Conservation (phyloP, 2,888 invertebrate genomes). For the Sinodicranocentrus sp. region DNA sequence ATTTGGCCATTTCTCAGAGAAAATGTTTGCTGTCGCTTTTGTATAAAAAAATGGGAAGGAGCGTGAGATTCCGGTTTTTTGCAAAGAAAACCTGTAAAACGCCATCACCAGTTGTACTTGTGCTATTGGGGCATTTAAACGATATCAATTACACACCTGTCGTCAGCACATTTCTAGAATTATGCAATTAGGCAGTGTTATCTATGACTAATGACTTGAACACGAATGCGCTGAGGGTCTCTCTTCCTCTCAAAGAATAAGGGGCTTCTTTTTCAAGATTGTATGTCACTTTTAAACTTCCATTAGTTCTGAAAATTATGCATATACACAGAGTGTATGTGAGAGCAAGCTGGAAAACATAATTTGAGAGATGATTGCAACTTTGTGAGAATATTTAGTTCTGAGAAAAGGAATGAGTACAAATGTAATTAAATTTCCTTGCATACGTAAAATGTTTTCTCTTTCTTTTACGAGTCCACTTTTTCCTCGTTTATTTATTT, state of each 20-base stretch:
- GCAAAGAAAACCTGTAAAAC: too few relatives aligned
- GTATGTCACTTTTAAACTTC: not conserved
- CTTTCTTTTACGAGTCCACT: too few relatives aligned
- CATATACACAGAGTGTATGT: not conserved
- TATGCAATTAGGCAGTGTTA: conserved; percentile 4
- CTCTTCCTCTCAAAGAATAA: not conserved
- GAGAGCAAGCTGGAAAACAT: conserved; percentile 9
- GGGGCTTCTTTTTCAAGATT: not conserved
- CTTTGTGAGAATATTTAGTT: not conserved
- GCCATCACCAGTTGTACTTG: too few relatives aligned
- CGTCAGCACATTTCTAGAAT: conserved; percentile 9
- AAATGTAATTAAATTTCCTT: conserved; percentile 5
- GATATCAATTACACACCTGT: conserved; percentile 24
- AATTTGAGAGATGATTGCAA: not conserved
- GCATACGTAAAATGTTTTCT: too few relatives aligned
- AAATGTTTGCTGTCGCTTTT: not conserved
- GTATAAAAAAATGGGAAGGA: not conserved
- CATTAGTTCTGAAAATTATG: not conserved
- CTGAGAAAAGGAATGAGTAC: not conserved
- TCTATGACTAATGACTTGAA: conserved; percentile 12
- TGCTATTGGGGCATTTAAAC: too few relatives aligned
- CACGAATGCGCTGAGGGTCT: not conserved
- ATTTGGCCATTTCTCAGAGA: too few relatives aligned
- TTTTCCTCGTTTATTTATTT: not conserved
- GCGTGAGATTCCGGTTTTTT: too few relatives aligned